phyloP scores from a whole-genome alignment of 2,888 invertebrate species.

The Drosophila anceps region DNA sequence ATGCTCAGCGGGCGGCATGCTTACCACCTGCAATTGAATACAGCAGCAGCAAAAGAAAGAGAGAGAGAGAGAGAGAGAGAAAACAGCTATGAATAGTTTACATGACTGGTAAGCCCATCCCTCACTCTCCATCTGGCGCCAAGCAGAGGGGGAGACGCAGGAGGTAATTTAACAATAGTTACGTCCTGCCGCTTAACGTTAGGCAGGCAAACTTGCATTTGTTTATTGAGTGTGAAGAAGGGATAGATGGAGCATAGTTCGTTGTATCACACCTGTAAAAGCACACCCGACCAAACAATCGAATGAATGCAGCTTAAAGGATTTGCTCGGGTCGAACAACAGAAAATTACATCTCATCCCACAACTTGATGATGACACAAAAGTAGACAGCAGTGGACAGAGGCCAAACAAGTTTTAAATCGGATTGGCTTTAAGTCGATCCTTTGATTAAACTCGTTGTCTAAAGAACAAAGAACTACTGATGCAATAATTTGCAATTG shows the following conservation, averaged over 20 bases:
- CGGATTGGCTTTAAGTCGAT: not conserved
- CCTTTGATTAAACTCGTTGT: not conserved
- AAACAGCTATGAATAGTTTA: conserved; percentile 27
- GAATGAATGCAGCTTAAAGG: not conserved
- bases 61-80: not conserved
- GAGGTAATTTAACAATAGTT: conserved; percentile 33
- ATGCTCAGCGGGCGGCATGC: conserved; percentile 66
- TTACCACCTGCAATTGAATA: conserved; percentile 59
- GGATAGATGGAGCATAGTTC: conserved; percentile 10
- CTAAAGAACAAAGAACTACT: not conserved
- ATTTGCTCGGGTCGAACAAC: not conserved
- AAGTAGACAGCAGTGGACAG: not conserved
- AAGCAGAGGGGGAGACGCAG: not conserved
- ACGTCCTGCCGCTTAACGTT: not conserved
- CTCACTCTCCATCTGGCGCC: too few species aligned
- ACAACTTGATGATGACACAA: not conserved
- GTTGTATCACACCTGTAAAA: conserved; percentile 20
- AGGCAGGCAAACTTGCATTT: conserved; percentile 12
- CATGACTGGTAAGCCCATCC: conserved; percentile 15
- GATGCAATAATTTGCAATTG: not conserved
- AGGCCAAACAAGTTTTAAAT: not conserved
- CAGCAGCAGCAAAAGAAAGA: not conserved
- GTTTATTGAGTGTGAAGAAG: conserved; percentile 1
- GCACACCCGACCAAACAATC: conserved; percentile 18
- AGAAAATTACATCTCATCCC: not conserved